Evolutionary conservation across 2,113 vertebrate species (phyloP).

Genomic region (Callipepla californica): DNA sequence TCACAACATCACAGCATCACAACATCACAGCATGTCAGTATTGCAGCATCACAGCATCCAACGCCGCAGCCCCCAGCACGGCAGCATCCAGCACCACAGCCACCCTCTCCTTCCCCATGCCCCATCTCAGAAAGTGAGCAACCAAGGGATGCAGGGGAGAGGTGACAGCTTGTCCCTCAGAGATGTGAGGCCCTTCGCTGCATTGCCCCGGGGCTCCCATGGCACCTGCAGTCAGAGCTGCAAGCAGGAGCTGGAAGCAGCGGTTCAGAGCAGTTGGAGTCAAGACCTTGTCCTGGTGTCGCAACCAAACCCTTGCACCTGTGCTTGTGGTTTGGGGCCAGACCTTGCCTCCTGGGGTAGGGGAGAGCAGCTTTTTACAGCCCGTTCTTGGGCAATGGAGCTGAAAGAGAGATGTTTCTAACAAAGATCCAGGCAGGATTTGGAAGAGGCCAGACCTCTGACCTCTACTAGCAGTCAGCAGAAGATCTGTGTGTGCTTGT

Average conservation of each 20-base stretch:
- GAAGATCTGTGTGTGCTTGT: background rate
- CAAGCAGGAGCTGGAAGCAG: background rate
- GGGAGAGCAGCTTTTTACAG: slow-evolving; percentile 2
- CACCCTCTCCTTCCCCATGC: fast-evolving
- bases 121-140: fast-evolving
- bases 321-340: background rate
- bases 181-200: fast-evolving
- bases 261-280: background rate
- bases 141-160: background rate
- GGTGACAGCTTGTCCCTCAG: background rate
- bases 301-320: slow-evolving; percentile 58
- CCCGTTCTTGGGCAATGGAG: slow-evolving; percentile 39
- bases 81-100: background rate
- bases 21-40: background rate
- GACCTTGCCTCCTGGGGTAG: background rate
- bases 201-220: background rate
- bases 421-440: background rate
- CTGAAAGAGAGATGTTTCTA: background rate
- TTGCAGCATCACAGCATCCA: background rate
- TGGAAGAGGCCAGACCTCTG: background rate
- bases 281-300: slow-evolving; percentile 32
- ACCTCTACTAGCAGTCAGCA: background rate
- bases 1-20: background rate
- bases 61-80: fast-evolving
- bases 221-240: background rate